Percentiles rank a stretch among this genome's conserved stretches.
phyloP scores from a whole-genome alignment of 2,797 vertebrate species.

The Corythornis leucogaster region DNA sequence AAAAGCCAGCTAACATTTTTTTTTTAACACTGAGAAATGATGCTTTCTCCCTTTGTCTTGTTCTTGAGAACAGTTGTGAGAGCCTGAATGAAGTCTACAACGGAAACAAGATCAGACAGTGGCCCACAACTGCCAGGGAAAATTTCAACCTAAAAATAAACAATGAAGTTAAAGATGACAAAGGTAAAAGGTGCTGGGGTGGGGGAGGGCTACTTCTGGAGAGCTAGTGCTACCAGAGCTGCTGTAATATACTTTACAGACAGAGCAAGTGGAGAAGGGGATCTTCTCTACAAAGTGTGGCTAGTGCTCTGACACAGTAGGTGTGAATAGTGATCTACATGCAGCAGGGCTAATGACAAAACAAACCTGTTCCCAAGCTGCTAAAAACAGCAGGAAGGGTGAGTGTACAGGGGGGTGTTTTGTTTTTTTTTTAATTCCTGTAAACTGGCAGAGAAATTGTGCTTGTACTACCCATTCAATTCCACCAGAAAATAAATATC shows the following conservation, averaged over 20 bases:
- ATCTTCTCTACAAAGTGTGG: background rate
- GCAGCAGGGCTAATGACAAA: background rate
- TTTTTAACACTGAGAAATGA: background rate
- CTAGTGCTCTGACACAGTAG: background rate
- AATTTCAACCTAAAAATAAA: conserved; percentile 13
- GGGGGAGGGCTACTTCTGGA: background rate
- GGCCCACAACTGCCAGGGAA: background rate
- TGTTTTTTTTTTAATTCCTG: background rate
- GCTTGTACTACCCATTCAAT: background rate
- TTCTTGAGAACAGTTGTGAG: background rate
- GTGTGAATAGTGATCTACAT: background rate
- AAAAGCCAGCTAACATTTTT: background rate
- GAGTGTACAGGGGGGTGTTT: background rate
- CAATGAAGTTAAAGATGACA: accelerated
- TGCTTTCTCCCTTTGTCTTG: background rate
- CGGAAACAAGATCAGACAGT: background rate
- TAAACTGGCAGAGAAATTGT: background rate
- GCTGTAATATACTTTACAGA: background rate
- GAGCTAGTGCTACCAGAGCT: background rate
- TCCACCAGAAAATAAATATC: background rate
- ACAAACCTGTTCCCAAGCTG: background rate
- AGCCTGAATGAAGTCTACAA: conserved; percentile 9
- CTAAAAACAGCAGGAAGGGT: background rate
- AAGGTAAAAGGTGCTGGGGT: background rate
- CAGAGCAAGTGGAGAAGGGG: background rate